phyloP scores from a whole-genome alignment of 2,888 invertebrate genomes.

The Lithophane leautieri region DNA sequence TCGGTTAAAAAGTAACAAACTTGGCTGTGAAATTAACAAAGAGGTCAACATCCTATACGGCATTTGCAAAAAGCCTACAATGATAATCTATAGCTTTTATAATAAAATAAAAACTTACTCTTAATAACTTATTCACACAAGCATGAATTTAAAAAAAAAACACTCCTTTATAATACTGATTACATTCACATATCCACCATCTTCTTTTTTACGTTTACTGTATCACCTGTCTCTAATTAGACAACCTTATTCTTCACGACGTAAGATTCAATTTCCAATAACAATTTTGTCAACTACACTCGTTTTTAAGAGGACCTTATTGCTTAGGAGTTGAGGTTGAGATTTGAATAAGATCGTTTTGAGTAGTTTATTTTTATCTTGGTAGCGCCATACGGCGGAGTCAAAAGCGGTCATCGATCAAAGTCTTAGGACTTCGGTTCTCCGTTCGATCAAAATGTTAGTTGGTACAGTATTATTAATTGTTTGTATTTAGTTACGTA shows the following conservation, averaged over 20 bases:
- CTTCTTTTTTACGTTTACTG: constrained; percentile 6
- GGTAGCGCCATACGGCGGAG: constrained; percentile 64
- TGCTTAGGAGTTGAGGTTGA: constrained; percentile 3
- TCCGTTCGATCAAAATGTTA: constrained; percentile 75
- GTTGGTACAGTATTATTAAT: constrained; percentile 73
- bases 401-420: constrained; percentile 74
- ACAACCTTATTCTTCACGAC: accelerated
- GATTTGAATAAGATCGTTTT: background rate
- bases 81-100: constrained; percentile 21
- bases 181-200: constrained; percentile 54
- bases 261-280: constrained; percentile 32
- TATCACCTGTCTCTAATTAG: background rate
- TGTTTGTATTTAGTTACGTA: constrained; percentile 66
- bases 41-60: constrained; percentile 27
- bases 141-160: constrained; percentile 64
- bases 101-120: constrained; percentile 17
- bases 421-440: constrained; percentile 70
- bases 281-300: background rate
- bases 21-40: too few relatives aligned
- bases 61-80: constrained; percentile 39
- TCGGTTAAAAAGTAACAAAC: background rate
- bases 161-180: constrained; percentile 65
- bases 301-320: constrained; percentile 14
- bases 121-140: constrained; percentile 60
- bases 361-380: constrained; percentile 47